Evolutionary conservation across 2,888 invertebrate genomes (phyloP), one percentile per base, ranked within the genome.

Genomic region (Troilus luridus): DNA sequence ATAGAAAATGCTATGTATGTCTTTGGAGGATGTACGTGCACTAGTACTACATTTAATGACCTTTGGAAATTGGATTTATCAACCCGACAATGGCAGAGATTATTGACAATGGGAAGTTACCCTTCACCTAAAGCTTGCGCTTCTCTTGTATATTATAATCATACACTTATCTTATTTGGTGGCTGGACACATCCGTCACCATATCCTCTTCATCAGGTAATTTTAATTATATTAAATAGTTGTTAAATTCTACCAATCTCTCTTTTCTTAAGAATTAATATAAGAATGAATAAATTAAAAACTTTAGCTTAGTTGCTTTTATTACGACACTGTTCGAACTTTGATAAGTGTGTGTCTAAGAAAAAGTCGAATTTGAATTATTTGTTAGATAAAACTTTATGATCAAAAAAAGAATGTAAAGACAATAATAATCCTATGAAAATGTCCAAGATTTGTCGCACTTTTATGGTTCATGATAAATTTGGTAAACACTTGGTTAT

Each of bases 121-220:
- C 99, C 99, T 14, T 98, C 98, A 9, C 99, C 99, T 0, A 99
- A 99, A 95, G 98, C 98, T 90, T 98, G 98, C 94, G 98, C 98
- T 62, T 97, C 98, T 27, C 96, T 99, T 96, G 97, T 98, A n/a
- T 95, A 96, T 93, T 97, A 98, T 94, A 96, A 97, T 93, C 97
- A 98, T 93, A 96, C 95, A 93, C 95, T 99, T 92, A 95, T 98
- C 92, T 95, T 99, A 90, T 99, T 98, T 95, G 99, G 99, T 85
- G 99, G 99, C 11, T 99, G 98, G 98, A 97, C 98, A 19, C 98
- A 98, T 94, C 98, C 98, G 56, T 97, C 98, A 92, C 95, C 97
- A 91, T 96, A 97, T 94, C 98, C 98, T 89, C 95, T 97, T 88
- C 97, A 97, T 94, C 97, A 97, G 94, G 97, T 96, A 93, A 17